A percentile compares a stretch with the other conserved stretches of the same genome.
Evolutionary conservation across 2,113 vertebrate genomes (phyloP).

Genomic region (Isichthys henryi): DNA sequence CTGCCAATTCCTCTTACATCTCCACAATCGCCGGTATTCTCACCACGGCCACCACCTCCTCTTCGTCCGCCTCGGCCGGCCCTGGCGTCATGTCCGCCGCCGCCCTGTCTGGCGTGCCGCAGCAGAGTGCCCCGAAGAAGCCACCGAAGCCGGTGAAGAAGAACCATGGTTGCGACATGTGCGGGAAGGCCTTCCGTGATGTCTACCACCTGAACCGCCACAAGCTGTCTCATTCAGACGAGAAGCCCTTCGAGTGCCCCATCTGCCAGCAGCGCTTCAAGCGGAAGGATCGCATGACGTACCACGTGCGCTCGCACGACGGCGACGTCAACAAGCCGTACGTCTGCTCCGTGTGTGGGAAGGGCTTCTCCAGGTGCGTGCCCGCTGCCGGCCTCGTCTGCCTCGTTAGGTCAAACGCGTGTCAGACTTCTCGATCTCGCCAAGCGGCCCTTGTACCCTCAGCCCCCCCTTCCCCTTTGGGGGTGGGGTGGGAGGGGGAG

Average conservation of each 20-base stretch:
- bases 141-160: conserved; percentile 93
- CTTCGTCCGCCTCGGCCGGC: conserved; percentile 77
- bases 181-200: conserved; percentile 93
- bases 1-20: conserved; percentile 70
- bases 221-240: conserved; percentile 95
- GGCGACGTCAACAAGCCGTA: conserved; percentile 96
- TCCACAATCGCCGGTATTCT: conserved; percentile 89
- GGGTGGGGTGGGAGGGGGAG: not conserved
- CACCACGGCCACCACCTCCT: conserved; percentile 87
- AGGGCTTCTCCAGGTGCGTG: conserved; percentile 93
- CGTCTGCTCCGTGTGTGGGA: conserved; percentile 95
- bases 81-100: conserved; percentile 53
- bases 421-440: not conserved
- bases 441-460: not conserved
- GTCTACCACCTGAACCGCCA: conserved; percentile 96
- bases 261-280: conserved; percentile 98
- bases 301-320: conserved; percentile 94
- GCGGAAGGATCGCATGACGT: conserved; percentile 97
- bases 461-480: conserved; percentile 5
- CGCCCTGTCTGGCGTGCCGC: conserved; percentile 37
- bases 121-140: conserved; percentile 78
- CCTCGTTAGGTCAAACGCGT: not conserved
- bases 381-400: conserved; percentile 10
- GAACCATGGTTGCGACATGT: conserved; percentile 97
- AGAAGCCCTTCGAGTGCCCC: conserved; percentile 94